Base-by-base conservation (phyloP, 2,888 invertebrate genomes). In the Pinctada fucata region DNA sequence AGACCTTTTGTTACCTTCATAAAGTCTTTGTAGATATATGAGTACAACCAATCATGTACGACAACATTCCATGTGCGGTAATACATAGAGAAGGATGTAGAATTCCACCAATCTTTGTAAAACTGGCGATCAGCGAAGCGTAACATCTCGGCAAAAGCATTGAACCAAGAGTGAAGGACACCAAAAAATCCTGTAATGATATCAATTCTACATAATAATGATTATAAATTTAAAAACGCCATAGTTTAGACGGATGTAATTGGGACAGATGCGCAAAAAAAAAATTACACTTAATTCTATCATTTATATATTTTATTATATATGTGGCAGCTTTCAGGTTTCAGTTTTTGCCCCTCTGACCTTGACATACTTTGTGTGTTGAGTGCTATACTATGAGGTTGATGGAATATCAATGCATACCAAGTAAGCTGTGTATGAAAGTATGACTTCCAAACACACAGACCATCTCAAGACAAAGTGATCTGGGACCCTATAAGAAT, bases 31-130 rank as follows among this genome's bases (percentile, higher is more conserved):
- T 97, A 97, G 79, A 99, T 94, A 92, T 98, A 97, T 3, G 95
- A 95, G 87, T 97, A 96, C 0, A 99, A 94, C 98, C 98, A 99
- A 86, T 97, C 97, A 91, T 98, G 96, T 0, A 99, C 97, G 0
- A 98, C 95, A 16, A 97, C 95, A 92, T 99, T 99, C 99, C 99
- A 99, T 3, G 96, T 96, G n/a, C 97, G 95, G 92, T 97, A 98
- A 92, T 95, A 99, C 13, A 94, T 94, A 0, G 95, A 95, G 92
- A 95, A 97, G n/a, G 95, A 95, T 0, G 95, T 95, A 2, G 96
- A 95, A 75, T 96, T 97, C 99, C 98, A 99, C 98, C 98, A 99
- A 89, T 97, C 97, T 95, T 95, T 95, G 91, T 97, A 95, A 94
- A 97, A 95, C 94, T 95, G 94, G 90, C 98, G 93, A 93, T 99